A percentile compares a stretch with the other conserved stretches of the same genome.
Conservation (phyloP, 2,888 invertebrate genomes). For the Eulithis prunata region DNA sequence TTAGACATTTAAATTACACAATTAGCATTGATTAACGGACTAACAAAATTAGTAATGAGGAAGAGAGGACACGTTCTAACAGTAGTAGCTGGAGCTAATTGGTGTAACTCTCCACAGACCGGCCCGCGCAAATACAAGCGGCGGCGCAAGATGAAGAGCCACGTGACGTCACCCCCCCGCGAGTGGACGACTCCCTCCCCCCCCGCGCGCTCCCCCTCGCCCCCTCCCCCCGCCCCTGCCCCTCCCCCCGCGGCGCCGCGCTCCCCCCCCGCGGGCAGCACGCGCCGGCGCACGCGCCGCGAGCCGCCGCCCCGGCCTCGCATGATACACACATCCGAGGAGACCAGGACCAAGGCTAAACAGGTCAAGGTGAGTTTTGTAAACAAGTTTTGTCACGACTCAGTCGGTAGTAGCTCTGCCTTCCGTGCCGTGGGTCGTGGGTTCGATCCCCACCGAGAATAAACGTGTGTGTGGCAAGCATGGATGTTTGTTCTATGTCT, state of each 20-base stretch:
- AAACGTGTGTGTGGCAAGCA: too few relatives aligned
- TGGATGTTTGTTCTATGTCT: too few relatives aligned
- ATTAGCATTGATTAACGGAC: too few relatives aligned
- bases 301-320: conserved; percentile 84
- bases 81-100: too few relatives aligned
- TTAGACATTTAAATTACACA: too few relatives aligned
- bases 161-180: conserved; percentile 46
- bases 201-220: conserved; percentile 41
- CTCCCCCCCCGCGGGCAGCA: conserved; percentile 43
- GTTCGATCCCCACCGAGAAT: too few relatives aligned
- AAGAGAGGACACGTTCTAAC: too few relatives aligned
- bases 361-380: conserved; percentile 72
- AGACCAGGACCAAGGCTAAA: conserved; percentile 84
- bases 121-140: conserved; percentile 92
- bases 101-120: conserved; percentile 68
- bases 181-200: conserved; percentile 57
- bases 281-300: conserved; percentile 47
- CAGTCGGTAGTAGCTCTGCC: too few relatives aligned
- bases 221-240: conserved; percentile 43
- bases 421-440: too few relatives aligned
- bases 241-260: conserved; percentile 43
- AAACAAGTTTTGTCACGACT: background rate
- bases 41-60: too few relatives aligned
- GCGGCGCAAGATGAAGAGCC: conserved; percentile 88
- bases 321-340: conserved; percentile 90